These are phyloP conservation scores for Terrapene triunguis DNA, from an alignment of 2,113 vertebrate species.

Conservation along the genomic window DNA sequence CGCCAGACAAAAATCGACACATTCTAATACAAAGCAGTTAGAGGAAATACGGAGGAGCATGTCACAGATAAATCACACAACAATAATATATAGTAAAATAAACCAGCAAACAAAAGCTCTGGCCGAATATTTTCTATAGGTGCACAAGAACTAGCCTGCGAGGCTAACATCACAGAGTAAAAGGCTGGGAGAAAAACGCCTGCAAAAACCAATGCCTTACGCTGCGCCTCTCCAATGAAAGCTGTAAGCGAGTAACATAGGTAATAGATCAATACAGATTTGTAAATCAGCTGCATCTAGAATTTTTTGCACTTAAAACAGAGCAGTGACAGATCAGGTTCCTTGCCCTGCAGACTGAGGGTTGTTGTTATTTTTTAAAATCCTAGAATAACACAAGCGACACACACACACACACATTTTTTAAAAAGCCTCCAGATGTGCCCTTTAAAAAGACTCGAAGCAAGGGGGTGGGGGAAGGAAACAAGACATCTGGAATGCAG, in stretches of 20 bases:
- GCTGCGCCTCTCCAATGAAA: background rate
- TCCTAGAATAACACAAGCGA: constrained; percentile 64
- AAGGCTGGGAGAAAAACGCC: background rate
- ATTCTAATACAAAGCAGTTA: constrained; percentile 26
- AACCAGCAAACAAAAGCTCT: background rate
- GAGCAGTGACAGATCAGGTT: constrained; percentile 37
- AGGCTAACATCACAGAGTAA: background rate
- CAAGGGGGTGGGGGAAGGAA: constrained; percentile 41
- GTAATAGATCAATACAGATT: background rate
- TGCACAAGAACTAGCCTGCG: background rate
- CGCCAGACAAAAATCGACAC: background rate
- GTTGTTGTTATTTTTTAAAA: constrained; percentile 21
- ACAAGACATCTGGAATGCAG: constrained; percentile 70
- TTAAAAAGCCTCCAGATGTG: constrained; percentile 70
- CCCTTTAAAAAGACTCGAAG: constrained; percentile 58
- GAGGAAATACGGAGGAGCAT: constrained; percentile 10
- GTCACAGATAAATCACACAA: background rate
- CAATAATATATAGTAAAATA: background rate
- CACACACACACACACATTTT: constrained; percentile 64
- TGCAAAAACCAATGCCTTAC: too few species aligned
- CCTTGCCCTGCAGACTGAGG: constrained; percentile 45
- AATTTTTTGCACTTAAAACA: constrained; percentile 53
- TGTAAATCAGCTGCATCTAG: background rate
- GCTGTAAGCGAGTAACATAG: background rate
- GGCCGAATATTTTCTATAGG: background rate